These are phyloP conservation scores for Lasioglossum lativentre DNA, from an alignment of 2,888 invertebrate species.

Conservation along the genomic window DNA sequence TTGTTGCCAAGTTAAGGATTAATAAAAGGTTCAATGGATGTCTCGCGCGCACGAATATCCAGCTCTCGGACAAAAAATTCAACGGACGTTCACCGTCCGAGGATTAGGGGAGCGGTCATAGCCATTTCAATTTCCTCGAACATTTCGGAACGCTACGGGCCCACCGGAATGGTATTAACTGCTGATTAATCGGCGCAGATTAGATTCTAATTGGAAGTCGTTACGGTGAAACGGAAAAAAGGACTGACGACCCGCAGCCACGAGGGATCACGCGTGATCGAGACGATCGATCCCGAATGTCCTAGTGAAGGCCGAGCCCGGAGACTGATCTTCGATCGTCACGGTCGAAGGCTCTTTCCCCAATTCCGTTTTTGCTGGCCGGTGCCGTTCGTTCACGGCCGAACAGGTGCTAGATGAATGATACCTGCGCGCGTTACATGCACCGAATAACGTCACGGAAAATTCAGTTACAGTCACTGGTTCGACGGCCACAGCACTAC, in stretches of 20 bases:
- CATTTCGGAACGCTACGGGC: constrained; percentile 1
- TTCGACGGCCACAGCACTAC: constrained; percentile 12
- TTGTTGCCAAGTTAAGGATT: not conserved
- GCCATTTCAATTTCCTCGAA: not conserved
- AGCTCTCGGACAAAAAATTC: not conserved
- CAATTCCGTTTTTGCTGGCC: constrained; percentile 69
- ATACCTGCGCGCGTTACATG: constrained; percentile 55
- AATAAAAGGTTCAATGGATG: not conserved
- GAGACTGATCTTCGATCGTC: constrained; percentile 57
- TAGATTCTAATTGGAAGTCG: constrained; percentile 18
- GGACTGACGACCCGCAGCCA: not conserved
- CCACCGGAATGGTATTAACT: constrained; percentile 21
- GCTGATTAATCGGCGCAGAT: constrained; percentile 16
- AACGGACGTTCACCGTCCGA: not conserved
- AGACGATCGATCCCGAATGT: constrained; percentile 23
- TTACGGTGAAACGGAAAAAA: not conserved
- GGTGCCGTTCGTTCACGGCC: constrained; percentile 58
- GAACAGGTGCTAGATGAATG: constrained; percentile 69
- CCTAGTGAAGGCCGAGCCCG: constrained; percentile 65
- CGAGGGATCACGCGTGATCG: not conserved
- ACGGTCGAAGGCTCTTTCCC: constrained; percentile 62
- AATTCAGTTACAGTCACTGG: constrained; percentile 49
- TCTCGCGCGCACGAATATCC: not conserved
- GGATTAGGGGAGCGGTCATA: not conserved
- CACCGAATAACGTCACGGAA: constrained; percentile 55